Evolutionary conservation across 2,888 invertebrate species (phyloP), one percentile per base, ranked within the genome.

Genomic region (Phyllotreta striolata): DNA sequence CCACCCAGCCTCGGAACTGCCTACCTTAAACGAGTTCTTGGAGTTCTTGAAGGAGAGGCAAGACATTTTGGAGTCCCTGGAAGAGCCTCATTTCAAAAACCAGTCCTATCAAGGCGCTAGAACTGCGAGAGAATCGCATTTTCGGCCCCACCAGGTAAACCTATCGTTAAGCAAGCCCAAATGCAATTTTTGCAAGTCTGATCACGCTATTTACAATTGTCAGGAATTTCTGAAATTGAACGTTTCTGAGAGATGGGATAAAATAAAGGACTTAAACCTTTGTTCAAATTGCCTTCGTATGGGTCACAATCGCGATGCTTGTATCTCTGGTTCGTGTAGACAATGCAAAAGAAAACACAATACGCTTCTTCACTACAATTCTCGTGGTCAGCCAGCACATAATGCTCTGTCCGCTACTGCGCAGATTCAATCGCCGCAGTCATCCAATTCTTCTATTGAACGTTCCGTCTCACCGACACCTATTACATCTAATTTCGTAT

Each of bases 11-110:
- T 14, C 12, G 39, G 58, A 65, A 35, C 46, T 62, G 13, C 58
- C 59, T 34, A 46, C 58, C 14, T 47, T 65, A 14, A 40, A 65
- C 41, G 39, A 62, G 38, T 62, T 65, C 55, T 43, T 54, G 38
- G 58, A 65, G 40, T 62, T 62, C 38, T 13, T 65, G 8, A 57
- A 65, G 38, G 51, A 57, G 8, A 13, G 57, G 54, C 34, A 34
- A n/a, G 57, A 62, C 52, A 51, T 57, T n/a, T 56, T 65, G 54
- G 34, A 60, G 35, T 54, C 64, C 24, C 12, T 44, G n/a, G 39
- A 63, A 34, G 37, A 55, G 12, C 40, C 44, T 13, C 24, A 44
- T 39, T 24, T 24, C 43, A 51, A 60, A 41, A 24, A 35, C 6
- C 9, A 60, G 24, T 41, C 35, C 12, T 14, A 47, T 9, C 47